Percentiles rank a stretch among this genome's conserved stretches.
Conservation (phyloP, 23 tunicate genomes). For the Styela plicata region DNA sequence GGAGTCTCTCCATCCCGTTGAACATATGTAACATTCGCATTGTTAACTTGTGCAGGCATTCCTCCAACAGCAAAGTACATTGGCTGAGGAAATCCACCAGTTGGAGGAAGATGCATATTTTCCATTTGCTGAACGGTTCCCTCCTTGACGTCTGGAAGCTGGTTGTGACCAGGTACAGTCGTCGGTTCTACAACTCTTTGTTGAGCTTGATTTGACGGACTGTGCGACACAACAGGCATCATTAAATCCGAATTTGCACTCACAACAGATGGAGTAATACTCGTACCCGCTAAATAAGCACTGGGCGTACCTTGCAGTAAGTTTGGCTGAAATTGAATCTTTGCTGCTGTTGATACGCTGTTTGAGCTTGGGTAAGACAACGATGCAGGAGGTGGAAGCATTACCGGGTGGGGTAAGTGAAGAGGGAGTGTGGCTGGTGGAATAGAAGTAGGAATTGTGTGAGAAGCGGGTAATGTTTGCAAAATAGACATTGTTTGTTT, state of each 20-base stretch:
- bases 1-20: conserved; percentile 3
- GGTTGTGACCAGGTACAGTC: neutral
- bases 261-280: neutral
- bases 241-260: neutral
- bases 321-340: too few relatives aligned
- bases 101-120: neutral
- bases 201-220: neutral
- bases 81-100: neutral
- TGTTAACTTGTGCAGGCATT: neutral
- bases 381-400: neutral
- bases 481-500: neutral
- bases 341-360: neutral
- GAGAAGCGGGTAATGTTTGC: neutral
- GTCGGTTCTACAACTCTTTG: neutral
- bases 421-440: neutral
- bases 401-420: neutral
- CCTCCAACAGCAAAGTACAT: conserved; percentile 19
- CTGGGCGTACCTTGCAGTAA: neutral
- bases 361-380: neutral
- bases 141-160: neutral
- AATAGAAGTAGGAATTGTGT: neutral
- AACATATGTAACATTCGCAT: neutral
- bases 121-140: neutral
- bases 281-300: neutral
- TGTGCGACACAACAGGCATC: neutral